A percentile compares a stretch with the other conserved stretches of the same genome.
These are phyloP conservation scores for Plebejus argus DNA, from an alignment of 2,888 invertebrate species.

Conservation along the genomic window DNA sequence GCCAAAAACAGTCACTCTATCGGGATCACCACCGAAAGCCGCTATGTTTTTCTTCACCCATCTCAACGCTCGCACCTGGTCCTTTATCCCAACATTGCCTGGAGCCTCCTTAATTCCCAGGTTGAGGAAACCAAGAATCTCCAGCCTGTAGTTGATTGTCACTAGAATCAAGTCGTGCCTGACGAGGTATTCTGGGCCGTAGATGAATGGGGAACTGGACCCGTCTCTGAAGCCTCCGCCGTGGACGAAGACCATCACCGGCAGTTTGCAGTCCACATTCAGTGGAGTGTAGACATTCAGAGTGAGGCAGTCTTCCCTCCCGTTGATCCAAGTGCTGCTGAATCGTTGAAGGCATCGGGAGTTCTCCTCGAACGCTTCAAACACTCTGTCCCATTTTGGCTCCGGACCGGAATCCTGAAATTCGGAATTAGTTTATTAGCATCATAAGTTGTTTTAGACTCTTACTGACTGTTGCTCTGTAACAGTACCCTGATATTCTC, in stretches of 20 bases:
- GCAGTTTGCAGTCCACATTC: conserved; percentile 42
- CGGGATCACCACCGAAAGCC: conserved; percentile 67
- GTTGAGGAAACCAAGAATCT: conserved; percentile 68
- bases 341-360: conserved; percentile 65
- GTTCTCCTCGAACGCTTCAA: conserved; percentile 60
- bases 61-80: conserved; percentile 65
- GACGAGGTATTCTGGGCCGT: conserved; percentile 65
- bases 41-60: conserved; percentile 66
- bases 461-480: not conserved
- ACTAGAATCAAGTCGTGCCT: conserved; percentile 64
- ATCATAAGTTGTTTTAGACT: not conserved
- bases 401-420: conserved; percentile 60
- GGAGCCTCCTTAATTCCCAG: conserved; percentile 68
- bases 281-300: conserved; percentile 66
- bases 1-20: conserved; percentile 67
- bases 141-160: conserved; percentile 68
- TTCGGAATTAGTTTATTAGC: conserved; percentile 31
- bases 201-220: conserved; percentile 62
- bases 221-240: conserved; percentile 72
- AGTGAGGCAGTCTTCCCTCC: conserved; percentile 65
- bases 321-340: conserved; percentile 50
- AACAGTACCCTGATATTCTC: not conserved
- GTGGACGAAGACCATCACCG: conserved; percentile 73
- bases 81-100: conserved; percentile 70
- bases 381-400: conserved; percentile 58